Evolutionary conservation across 1,140 invertebrate genomes (phyloP).

Genomic region (Babylonia areolata): DNA sequence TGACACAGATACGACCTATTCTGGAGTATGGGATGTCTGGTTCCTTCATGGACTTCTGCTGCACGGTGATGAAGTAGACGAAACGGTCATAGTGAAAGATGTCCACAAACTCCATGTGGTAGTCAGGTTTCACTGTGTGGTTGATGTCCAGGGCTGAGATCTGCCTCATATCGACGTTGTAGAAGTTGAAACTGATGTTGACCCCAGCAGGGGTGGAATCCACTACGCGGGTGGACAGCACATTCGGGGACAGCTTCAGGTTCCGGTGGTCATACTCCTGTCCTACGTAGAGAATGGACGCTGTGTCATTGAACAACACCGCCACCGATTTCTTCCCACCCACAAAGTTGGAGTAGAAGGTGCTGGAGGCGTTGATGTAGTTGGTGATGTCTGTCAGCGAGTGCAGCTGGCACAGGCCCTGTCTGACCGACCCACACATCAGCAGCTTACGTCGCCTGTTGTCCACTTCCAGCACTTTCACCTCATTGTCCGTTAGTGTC

Average conservation of each 20-base stretch:
- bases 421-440: slow-evolving; percentile 48
- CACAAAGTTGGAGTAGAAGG: slow-evolving; percentile 40
- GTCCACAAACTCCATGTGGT: slow-evolving; percentile 50
- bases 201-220: slow-evolving; percentile 1
- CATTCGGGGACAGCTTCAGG: slow-evolving; percentile 44
- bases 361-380: slow-evolving; percentile 17
- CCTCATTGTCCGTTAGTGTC: slow-evolving; percentile 22
- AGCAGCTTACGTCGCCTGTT: slow-evolving; percentile 45
- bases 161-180: slow-evolving; percentile 9
- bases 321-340: slow-evolving; percentile 50
- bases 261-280: slow-evolving; percentile 51
- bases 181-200: slow-evolving; percentile 35
- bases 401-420: slow-evolving; percentile 48
- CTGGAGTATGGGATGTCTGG: slow-evolving; percentile 31
- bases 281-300: slow-evolving; percentile 48
- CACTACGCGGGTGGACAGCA: slow-evolving; percentile 50
- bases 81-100: slow-evolving; percentile 46
- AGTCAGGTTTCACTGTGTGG: slow-evolving; percentile 25
- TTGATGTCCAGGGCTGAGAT: slow-evolving; percentile 47
- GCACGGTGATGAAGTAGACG: slow-evolving; percentile 52
- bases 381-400: slow-evolving; percentile 36
- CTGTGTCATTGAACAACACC: slow-evolving; percentile 42
- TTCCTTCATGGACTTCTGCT: slow-evolving; percentile 37
- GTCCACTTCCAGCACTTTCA: slow-evolving; percentile 48
- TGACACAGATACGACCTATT: slow-evolving; percentile 51